A percentile compares a stretch with the other conserved stretches of the same genome.
phyloP scores from a whole-genome alignment of 2,888 invertebrate species.

The Leptogaster cylindrica region DNA sequence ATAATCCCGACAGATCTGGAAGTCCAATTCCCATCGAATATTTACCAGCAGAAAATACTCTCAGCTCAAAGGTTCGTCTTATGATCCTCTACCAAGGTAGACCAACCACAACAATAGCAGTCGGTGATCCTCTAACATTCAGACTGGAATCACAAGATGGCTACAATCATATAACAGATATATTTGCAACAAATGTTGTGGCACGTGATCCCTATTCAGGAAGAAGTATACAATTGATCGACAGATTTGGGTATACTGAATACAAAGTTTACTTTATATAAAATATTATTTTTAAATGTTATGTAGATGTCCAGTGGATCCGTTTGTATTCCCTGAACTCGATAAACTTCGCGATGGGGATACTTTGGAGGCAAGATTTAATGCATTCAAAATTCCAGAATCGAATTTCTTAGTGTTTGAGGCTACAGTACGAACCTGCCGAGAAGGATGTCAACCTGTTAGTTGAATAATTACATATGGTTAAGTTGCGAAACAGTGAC shows the following conservation, averaged over 20 bases:
- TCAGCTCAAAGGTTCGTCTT: slow-evolving; percentile 86
- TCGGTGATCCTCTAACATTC: slow-evolving; percentile 90
- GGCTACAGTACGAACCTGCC: slow-evolving; percentile 86
- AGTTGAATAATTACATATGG: slow-evolving; percentile 43
- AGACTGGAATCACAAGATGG: slow-evolving; percentile 88
- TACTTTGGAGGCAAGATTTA: slow-evolving; percentile 87
- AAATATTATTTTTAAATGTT: neutral
- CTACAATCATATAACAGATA: slow-evolving; percentile 85
- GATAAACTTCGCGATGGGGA: slow-evolving; percentile 86
- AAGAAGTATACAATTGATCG: slow-evolving; percentile 86
- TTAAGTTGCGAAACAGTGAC: neutral
- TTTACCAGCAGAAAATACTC: slow-evolving; percentile 86
- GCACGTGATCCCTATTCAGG: slow-evolving; percentile 93
- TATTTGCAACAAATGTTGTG: slow-evolving; percentile 91
- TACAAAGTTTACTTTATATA: neutral
- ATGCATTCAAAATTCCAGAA: slow-evolving; percentile 93
- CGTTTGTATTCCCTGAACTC: slow-evolving; percentile 88
- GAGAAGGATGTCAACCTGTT: slow-evolving; percentile 87
- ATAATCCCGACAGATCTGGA: slow-evolving; percentile 75
- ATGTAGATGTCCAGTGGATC: slow-evolving; percentile 85
- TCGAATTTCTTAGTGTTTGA: slow-evolving; percentile 93
- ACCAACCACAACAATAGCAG: slow-evolving; percentile 91
- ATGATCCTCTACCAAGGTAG: slow-evolving; percentile 86
- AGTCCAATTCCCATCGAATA: slow-evolving; percentile 93
- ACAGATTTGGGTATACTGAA: slow-evolving; percentile 79